phyloP scores from a whole-genome alignment of 2,113 vertebrate species.

The Ceuthmochares aereus region DNA sequence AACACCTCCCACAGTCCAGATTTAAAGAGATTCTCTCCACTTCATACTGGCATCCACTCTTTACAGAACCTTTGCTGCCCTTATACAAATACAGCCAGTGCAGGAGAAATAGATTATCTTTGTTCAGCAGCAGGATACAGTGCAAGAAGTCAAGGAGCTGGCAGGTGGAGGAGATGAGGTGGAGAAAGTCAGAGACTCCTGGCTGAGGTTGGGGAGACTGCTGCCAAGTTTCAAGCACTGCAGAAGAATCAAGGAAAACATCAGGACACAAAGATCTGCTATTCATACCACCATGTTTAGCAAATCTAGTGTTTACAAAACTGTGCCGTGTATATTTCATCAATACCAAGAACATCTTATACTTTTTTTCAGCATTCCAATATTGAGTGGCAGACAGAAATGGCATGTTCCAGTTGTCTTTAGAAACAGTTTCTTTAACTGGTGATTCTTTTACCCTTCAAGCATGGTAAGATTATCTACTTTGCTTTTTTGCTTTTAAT shows the following conservation, averaged over 20 bases:
- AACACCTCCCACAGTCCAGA: background rate
- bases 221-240: background rate
- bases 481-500: background rate
- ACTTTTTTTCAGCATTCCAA: background rate
- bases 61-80: background rate
- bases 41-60: background rate
- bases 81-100: background rate
- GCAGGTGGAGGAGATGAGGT: background rate
- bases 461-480: background rate
- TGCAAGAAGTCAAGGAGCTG: background rate
- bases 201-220: background rate
- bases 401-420: background rate
- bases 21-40: background rate
- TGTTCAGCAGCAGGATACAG: background rate
- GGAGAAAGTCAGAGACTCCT: background rate
- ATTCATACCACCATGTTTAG: background rate
- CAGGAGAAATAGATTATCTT: background rate
- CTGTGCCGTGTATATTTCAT: background rate
- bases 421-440: background rate
- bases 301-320: background rate
- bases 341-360: rapidly evolving
- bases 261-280: background rate
- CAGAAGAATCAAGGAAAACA: background rate
- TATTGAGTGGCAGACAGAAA: background rate
- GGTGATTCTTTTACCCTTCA: background rate